These are phyloP conservation scores for Mungos mungo DNA, from an alignment of 2,113 vertebrate species.

Conservation along the genomic window DNA sequence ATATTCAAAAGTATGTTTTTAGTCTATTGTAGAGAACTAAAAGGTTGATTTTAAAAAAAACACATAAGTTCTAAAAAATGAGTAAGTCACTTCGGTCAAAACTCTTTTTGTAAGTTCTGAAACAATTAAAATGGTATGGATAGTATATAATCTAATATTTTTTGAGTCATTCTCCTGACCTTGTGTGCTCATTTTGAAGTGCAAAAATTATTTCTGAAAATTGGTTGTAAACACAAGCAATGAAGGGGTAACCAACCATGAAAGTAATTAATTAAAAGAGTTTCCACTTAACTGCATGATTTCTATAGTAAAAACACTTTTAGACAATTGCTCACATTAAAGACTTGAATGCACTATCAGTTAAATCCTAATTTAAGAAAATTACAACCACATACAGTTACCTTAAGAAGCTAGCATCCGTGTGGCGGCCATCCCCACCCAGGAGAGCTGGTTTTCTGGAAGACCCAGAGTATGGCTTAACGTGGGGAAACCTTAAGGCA, in stretches of 20 bases:
- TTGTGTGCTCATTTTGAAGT: not conserved
- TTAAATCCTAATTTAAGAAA: constrained; percentile 8
- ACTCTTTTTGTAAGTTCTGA: not conserved
- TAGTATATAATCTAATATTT: not conserved
- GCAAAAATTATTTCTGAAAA: constrained; percentile 34
- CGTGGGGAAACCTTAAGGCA: not conserved
- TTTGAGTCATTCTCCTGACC: not conserved
- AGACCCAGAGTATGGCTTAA: not conserved
- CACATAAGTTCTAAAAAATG: not conserved
- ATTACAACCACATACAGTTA: not conserved
- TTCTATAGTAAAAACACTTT: not conserved
- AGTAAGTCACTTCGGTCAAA: not conserved
- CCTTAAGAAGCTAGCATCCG: not conserved
- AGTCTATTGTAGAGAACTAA: not conserved
- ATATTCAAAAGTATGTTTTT: not conserved
- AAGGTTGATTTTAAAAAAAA: not conserved
- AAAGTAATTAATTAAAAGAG: constrained; percentile 35
- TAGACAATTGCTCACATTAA: constrained; percentile 30
- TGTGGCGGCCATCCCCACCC: no score
- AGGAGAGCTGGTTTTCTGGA: not conserved
- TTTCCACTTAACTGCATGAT: not conserved
- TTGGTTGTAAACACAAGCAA: not conserved
- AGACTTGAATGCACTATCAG: not conserved
- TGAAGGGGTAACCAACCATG: not conserved
- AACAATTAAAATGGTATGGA: not conserved